Evolutionary conservation across 2,113 vertebrate species (phyloP), one percentile per base, ranked within the genome.

Genomic region (Lontra canadensis): DNA sequence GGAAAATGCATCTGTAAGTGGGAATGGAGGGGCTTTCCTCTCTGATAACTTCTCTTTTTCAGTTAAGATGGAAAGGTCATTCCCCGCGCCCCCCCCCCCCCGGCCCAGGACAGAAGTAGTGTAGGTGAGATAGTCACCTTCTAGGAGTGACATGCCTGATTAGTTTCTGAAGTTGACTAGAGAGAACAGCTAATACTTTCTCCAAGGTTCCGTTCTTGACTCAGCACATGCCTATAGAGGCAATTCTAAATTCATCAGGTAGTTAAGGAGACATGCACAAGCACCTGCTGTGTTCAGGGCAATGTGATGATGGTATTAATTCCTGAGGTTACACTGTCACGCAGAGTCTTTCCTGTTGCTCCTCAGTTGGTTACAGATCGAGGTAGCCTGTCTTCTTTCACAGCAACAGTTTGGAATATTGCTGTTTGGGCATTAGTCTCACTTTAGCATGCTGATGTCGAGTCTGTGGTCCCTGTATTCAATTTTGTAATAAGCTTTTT

Each of bases 151-250:
- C n/a, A 44, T 83, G 42, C n/a, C 9, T n/a, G 49, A 52, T 20
- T 81, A 7, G 14, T 79, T 31, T 93, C 44, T 94, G 67, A 73
- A 93, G n/a, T 90, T 82, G 71, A 73, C 71, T 92, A 85, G 67
- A 17, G 47, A 83, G 84, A 83, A 47, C 47, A 79, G 47, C 65
- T 94, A 78, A 71, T 88, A 47, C 26, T 94, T 80, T 84, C 65
- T 57, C 49, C 7, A 29, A 44, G 61, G 47, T 82, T 67, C 73
- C 7, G 7, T 85, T 88, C 57, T 91, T 78, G 44, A 94, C 87
- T 94, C 55, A 74, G 95, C 57, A 36, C 39, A 34, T 44, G 36
- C 36, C 89, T 78, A 18, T 47, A 36, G 80, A 42, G 42, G 44
- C 52, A 76, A 25, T 88, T 95, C 26, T 95, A 42, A 63, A 80